phyloP scores from a whole-genome alignment of 2,797 vertebrate genomes.

The Propithecus perrieri region DNA sequence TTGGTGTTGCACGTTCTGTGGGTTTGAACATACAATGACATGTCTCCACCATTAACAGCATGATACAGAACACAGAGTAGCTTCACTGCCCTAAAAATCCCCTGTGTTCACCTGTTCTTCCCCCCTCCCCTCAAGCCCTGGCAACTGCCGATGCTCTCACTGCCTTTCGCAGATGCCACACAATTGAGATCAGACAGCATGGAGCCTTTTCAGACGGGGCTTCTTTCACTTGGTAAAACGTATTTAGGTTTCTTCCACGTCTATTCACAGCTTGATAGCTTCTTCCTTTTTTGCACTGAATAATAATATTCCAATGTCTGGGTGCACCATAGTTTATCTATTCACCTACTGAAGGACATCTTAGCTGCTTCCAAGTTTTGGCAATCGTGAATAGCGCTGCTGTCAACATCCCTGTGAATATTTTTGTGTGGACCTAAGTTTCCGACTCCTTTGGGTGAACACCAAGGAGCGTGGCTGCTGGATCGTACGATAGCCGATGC shows the following conservation, averaged over 20 bases:
- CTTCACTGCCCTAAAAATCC: too few relatives aligned
- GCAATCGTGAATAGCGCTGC: not conserved
- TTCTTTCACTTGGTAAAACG: not conserved
- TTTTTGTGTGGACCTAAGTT: not conserved
- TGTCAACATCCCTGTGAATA: not conserved
- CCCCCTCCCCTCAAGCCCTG: not conserved
- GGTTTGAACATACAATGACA: too few relatives aligned
- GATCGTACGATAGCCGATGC: not conserved
- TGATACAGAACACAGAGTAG: too few relatives aligned
- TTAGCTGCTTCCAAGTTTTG: not conserved
- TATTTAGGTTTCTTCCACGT: not conserved
- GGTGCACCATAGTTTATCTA: rapidly evolving
- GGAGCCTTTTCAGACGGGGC: too few relatives aligned
- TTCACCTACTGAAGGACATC: not conserved
- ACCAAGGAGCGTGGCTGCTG: too few relatives aligned
- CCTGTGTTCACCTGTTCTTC: too few relatives aligned
- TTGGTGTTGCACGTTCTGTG: rapidly evolving
- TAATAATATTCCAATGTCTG: not conserved
- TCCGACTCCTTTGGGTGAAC: not conserved
- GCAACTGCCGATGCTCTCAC: not conserved
- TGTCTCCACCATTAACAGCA: rapidly evolving
- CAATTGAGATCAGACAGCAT: rapidly evolving
- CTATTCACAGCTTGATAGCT: not conserved
- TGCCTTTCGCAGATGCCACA: not conserved
- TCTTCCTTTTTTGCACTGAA: not conserved